phyloP scores from a whole-genome alignment of 2,113 vertebrate genomes.

The Oxyura jamaicensis region DNA sequence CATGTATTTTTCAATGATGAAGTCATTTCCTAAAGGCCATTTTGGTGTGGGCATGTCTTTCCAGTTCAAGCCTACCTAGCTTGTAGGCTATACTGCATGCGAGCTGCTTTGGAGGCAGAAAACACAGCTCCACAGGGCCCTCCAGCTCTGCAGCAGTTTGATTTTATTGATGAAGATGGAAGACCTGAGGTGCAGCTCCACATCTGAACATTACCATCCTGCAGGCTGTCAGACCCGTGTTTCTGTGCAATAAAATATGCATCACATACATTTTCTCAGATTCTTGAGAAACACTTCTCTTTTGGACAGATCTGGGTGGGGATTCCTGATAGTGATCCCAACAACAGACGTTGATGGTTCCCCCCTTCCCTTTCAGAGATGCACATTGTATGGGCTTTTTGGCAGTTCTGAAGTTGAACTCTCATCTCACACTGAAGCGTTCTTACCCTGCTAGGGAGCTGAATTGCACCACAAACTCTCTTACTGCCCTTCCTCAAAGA shows the following conservation, averaged over 20 bases:
- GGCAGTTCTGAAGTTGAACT: background rate
- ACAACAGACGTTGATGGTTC: accelerated
- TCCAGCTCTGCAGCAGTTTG: background rate
- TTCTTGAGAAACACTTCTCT: background rate
- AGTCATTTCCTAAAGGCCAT: background rate
- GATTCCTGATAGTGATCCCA: background rate
- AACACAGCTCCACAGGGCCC: background rate
- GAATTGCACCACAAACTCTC: too few relatives aligned
- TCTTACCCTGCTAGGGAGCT: too few relatives aligned
- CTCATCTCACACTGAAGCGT: background rate
- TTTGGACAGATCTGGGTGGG: background rate
- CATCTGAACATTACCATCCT: background rate
- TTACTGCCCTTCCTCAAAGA: too few relatives aligned
- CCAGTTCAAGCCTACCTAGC: background rate
- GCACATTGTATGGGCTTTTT: accelerated
- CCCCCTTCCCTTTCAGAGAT: background rate
- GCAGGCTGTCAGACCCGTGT: background rate
- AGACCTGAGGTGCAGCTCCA: background rate
- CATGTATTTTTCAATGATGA: background rate
- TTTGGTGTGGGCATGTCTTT: background rate
- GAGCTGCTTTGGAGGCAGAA: background rate
- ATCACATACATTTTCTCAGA: background rate
- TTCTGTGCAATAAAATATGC: background rate
- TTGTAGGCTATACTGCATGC: background rate
- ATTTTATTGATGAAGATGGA: background rate